These are phyloP conservation scores for Hippocampus mohnikei DNA, from an alignment of 2,113 vertebrate species.

Conservation along the genomic window DNA sequence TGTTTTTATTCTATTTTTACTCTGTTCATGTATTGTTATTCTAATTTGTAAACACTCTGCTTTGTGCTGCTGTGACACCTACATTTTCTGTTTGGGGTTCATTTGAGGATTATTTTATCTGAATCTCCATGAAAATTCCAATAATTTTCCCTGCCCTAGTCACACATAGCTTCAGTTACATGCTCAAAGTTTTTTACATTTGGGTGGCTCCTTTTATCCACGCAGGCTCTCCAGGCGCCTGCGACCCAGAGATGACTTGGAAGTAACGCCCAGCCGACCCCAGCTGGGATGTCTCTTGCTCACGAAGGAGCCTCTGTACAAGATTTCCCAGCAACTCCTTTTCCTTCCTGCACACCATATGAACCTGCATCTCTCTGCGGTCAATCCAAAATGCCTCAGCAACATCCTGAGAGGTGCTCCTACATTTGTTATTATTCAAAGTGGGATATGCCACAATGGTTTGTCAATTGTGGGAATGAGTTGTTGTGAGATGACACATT, in stretches of 20 bases:
- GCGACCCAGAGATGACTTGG: constrained; percentile 54
- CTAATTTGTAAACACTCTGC: too few relatives aligned
- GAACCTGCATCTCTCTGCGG: constrained; percentile 35
- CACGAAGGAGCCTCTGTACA: constrained; percentile 43
- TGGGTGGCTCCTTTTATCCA: background rate
- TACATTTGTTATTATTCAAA: background rate
- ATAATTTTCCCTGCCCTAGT: background rate
- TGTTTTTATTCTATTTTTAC: too few relatives aligned
- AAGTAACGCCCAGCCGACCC: constrained; percentile 49
- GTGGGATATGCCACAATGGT: background rate
- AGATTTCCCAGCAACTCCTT: constrained; percentile 68
- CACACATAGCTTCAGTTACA: background rate
- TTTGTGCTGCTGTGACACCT: too few relatives aligned
- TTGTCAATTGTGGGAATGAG: background rate
- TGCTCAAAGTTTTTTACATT: background rate
- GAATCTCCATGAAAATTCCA: background rate
- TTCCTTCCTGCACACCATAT: constrained; percentile 62
- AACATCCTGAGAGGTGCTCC: constrained; percentile 25
- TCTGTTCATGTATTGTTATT: too few relatives aligned
- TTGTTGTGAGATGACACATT: background rate
- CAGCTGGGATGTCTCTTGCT: constrained; percentile 51
- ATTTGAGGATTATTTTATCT: background rate
- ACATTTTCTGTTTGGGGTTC: too few relatives aligned
- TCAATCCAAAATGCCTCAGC: constrained; percentile 40
- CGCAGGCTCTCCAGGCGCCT: constrained; percentile 26